Conservation (phyloP, 2,113 vertebrate species). For the Loxodonta africana region DNA sequence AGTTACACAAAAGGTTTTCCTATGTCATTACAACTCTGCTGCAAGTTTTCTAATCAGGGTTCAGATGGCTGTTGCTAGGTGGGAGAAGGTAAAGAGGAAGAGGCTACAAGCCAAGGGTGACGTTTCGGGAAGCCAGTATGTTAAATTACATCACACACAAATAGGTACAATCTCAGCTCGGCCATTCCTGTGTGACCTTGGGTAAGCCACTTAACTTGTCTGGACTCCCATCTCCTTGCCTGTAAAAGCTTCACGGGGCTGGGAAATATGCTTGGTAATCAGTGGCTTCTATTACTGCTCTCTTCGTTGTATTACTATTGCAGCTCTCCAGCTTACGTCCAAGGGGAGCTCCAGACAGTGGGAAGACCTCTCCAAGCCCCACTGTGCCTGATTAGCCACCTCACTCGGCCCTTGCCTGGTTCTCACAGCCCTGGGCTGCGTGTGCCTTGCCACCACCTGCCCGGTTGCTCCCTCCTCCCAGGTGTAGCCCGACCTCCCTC, state of each 20-base stretch:
- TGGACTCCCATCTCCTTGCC: neutral
- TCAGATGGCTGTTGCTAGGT: accelerated
- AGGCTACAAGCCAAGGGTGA: accelerated
- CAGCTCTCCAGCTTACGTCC: neutral
- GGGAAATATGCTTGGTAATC: accelerated
- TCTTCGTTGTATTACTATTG: accelerated
- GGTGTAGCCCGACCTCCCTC: constrained; percentile 85
- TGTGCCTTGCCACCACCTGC: constrained; percentile 73
- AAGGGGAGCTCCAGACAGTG: accelerated
- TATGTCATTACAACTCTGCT: accelerated
- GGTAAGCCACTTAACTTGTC: neutral
- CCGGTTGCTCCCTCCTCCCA: constrained; percentile 84
- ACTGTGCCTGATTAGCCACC: accelerated
- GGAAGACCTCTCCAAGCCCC: neutral
- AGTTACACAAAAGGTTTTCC: neutral
- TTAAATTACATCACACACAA: accelerated
- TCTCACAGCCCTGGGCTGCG: neutral
- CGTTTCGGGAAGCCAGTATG: accelerated
- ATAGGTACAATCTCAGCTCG: neutral
- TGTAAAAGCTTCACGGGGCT: neutral
- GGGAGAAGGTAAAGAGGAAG: accelerated
- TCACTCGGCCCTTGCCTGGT: accelerated
- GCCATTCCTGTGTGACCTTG: neutral
- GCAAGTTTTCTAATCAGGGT: accelerated
- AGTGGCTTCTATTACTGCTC: accelerated